These are phyloP conservation scores for Anguilla anguilla DNA, from an alignment of 2,797 vertebrate species.

Conservation along the genomic window DNA sequence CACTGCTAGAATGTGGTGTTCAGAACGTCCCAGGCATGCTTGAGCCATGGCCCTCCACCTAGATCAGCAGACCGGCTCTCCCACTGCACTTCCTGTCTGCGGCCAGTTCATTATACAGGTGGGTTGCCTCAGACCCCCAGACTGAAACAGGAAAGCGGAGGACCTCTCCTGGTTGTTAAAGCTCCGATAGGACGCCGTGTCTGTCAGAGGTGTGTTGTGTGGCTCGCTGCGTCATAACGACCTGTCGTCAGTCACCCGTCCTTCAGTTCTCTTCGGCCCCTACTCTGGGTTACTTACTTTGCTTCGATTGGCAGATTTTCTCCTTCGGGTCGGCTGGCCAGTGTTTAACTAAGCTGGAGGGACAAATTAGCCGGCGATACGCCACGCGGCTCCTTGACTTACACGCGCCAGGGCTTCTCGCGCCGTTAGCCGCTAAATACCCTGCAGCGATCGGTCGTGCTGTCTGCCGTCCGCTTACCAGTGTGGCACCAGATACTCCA, in stretches of 20 bases:
- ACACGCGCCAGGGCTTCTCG: background rate
- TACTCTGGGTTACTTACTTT: conserved; percentile 50
- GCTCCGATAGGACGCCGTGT: conserved; percentile 34
- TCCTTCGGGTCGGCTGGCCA: conserved; percentile 36
- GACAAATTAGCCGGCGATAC: background rate
- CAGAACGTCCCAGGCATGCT: background rate
- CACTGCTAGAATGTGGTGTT: background rate
- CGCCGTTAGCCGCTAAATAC: background rate
- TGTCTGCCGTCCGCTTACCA: conserved; percentile 8
- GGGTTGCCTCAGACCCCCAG: conserved; percentile 1
- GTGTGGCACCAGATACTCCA: conserved; percentile 49
- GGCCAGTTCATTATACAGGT: background rate
- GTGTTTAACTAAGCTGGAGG: background rate
- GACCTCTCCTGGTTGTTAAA: conserved; percentile 28
- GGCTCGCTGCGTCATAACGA: conserved; percentile 28
- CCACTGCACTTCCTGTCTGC: background rate
- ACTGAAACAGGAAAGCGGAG: background rate
- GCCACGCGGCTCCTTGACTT: background rate
- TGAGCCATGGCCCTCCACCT: background rate
- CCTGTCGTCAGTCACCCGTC: conserved; percentile 7
- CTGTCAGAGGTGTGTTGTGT: conserved; percentile 36
- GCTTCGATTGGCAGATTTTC: conserved; percentile 31
- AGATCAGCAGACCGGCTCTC: background rate
- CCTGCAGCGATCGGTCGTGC: background rate
- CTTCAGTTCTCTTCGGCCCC: background rate